These are phyloP conservation scores for Ferdinandea cuprea DNA, from an alignment of 2,888 invertebrate genomes.

Conservation along the genomic window DNA sequence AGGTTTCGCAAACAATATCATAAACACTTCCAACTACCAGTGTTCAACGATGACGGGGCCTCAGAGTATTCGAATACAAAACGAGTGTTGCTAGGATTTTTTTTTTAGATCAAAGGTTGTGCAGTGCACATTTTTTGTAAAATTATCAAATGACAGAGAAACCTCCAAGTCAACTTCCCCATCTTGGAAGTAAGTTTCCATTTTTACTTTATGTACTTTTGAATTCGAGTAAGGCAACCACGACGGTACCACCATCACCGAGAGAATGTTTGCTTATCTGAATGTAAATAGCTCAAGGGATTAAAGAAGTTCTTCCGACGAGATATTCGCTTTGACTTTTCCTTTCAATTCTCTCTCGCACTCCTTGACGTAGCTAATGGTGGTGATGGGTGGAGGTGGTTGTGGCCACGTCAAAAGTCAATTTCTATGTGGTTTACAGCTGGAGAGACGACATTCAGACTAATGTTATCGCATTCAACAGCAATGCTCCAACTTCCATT, in stretches of 20 bases:
- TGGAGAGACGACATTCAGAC: constrained; percentile 26
- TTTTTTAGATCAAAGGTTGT: constrained; percentile 32
- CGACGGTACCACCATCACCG: constrained; percentile 18
- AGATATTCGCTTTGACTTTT: constrained; percentile 59
- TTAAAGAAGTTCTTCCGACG: constrained; percentile 54
- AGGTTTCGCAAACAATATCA: no score
- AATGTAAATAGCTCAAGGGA: constrained; percentile 67
- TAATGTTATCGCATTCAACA: constrained; percentile 10
- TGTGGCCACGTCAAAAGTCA: constrained; percentile 34
- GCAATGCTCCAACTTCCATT: neutral
- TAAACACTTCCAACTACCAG: neutral
- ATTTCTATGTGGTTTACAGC: constrained; percentile 30
- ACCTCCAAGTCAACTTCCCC: constrained; percentile 38
- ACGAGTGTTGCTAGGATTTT: constrained; percentile 8
- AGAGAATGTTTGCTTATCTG: constrained; percentile 60
- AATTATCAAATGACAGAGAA: constrained; percentile 14
- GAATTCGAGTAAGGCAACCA: constrained; percentile 26
- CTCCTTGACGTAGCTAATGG: constrained; percentile 12
- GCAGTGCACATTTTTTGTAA: neutral
- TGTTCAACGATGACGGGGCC: neutral
- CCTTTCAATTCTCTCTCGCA: constrained; percentile 35
- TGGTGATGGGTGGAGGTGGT: neutral
- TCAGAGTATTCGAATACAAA: neutral
- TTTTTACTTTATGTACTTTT: constrained; percentile 20
- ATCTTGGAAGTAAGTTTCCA: constrained; percentile 27